Evolutionary conservation across 2,113 vertebrate genomes (phyloP).

Genomic region (Arvicanthis niloticus): DNA sequence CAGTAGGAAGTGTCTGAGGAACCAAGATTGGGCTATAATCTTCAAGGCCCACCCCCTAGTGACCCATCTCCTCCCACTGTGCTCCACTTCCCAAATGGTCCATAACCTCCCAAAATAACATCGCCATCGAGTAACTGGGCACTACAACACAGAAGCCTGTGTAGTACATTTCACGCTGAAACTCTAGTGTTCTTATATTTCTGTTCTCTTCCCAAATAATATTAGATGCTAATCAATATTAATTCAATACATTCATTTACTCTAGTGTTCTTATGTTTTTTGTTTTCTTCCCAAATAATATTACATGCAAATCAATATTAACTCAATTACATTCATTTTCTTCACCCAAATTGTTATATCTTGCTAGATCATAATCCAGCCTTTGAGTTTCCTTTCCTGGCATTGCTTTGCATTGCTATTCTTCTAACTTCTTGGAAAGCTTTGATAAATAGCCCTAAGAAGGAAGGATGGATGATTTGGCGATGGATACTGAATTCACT

Average conservation of each 20-base stretch:
- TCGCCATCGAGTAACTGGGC: neutral
- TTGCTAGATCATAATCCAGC: neutral
- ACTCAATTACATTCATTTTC: neutral
- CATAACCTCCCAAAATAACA: neutral
- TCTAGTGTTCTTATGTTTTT: neutral
- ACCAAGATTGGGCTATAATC: neutral
- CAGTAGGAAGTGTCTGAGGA: neutral
- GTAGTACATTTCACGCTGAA: neutral
- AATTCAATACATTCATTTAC: neutral
- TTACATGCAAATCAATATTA: neutral
- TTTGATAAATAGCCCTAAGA: neutral
- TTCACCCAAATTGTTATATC: neutral
- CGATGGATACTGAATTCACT: neutral
- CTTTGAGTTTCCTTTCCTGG: slow-evolving; percentile 8
- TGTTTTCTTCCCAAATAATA: neutral
- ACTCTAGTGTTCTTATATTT: neutral
- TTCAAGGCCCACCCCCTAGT: neutral
- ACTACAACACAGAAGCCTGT: neutral
- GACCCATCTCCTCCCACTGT: no score
- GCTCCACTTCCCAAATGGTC: neutral
- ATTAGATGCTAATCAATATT: neutral
- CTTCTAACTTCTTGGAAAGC: neutral
- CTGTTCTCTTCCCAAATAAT: slow-evolving; percentile 6
- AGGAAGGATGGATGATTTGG: slow-evolving; percentile 17
- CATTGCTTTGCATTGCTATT: neutral